Evolutionary conservation across 2,888 invertebrate species (phyloP).

Genomic region (Leucoma salicis): DNA sequence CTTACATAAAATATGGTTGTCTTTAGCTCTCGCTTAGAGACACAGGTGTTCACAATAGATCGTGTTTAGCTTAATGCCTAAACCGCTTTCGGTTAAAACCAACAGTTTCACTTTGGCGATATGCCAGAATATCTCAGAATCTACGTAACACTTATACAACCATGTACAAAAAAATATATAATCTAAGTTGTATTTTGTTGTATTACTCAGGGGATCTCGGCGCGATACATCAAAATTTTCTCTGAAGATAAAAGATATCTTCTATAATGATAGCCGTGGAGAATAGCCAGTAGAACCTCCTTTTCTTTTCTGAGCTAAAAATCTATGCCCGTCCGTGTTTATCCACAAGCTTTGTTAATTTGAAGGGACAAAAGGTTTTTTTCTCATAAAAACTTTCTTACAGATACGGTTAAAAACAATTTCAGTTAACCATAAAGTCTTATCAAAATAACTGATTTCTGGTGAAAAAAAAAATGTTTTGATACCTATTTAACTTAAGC

Average conservation of each 20-base stretch:
- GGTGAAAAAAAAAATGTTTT: not conserved
- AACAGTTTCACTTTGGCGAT: conserved; percentile 29
- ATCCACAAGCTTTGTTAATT: conserved; percentile 6
- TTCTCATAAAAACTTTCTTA: not conserved
- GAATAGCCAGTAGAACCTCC: conserved; percentile 18
- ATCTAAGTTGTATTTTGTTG: conserved; percentile 34
- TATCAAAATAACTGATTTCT: not conserved
- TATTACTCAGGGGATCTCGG: conserved; percentile 27
- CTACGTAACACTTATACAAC: conserved; percentile 17
- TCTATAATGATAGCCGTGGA: conserved; percentile 22
- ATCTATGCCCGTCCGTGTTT: conserved; percentile 8
- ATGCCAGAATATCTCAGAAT: conserved; percentile 24
- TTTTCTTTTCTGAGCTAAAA: conserved; percentile 26
- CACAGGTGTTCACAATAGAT: conserved; percentile 37
- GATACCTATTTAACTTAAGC: not conserved
- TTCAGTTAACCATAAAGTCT: not conserved
- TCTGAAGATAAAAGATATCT: conserved; percentile 23
- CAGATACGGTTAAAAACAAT: conserved; percentile 1
- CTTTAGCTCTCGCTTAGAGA: conserved; percentile 19
- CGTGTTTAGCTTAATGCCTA: conserved; percentile 39
- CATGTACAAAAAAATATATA: conserved; percentile 35
- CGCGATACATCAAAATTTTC: conserved; percentile 36
- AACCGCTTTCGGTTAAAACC: conserved; percentile 34
- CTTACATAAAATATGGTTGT: not conserved
- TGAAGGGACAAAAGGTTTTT: conserved; percentile 7